These are phyloP conservation scores for Galagoides demidoff DNA, from an alignment of 2,797 vertebrate species.

Conservation along the genomic window DNA sequence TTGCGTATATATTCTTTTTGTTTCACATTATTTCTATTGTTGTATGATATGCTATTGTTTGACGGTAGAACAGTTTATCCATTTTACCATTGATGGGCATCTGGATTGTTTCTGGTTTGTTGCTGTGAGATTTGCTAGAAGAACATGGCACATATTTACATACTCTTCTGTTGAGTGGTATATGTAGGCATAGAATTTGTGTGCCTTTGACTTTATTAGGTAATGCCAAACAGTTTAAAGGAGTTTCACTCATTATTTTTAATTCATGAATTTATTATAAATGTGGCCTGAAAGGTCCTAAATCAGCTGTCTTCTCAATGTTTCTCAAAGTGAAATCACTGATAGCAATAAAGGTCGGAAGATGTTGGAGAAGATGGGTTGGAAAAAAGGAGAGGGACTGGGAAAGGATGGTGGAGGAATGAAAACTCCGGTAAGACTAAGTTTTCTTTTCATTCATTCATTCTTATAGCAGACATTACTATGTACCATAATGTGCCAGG, in stretches of 20 bases:
- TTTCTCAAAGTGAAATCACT: constrained; percentile 93
- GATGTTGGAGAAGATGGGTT: constrained; percentile 99
- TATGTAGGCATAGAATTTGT: neutral
- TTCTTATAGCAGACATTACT: neutral
- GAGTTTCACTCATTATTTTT: neutral
- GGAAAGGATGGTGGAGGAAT: constrained; percentile 95
- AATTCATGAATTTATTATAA: constrained; percentile 48
- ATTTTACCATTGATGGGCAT: neutral
- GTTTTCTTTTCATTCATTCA: neutral
- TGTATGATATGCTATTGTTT: neutral
- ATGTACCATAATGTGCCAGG: neutral
- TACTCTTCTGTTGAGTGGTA: constrained; percentile 21
- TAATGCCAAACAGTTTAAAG: neutral
- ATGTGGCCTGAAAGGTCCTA: neutral
- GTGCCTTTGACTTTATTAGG: neutral
- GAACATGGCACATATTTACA: neutral
- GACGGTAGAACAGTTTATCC: neutral
- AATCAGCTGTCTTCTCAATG: constrained; percentile 48
- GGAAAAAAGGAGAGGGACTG: constrained; percentile 97
- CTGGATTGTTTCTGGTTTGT: neutral
- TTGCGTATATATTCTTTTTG: neutral
- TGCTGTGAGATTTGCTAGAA: neutral
- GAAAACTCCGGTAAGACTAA: constrained; percentile 92
- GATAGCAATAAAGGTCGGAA: constrained; percentile 96
- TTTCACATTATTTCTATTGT: neutral